Percentiles rank a stretch among this genome's conserved stretches.
phyloP scores from a whole-genome alignment of 2,797 vertebrate genomes.

The Galagoides demidoff region DNA sequence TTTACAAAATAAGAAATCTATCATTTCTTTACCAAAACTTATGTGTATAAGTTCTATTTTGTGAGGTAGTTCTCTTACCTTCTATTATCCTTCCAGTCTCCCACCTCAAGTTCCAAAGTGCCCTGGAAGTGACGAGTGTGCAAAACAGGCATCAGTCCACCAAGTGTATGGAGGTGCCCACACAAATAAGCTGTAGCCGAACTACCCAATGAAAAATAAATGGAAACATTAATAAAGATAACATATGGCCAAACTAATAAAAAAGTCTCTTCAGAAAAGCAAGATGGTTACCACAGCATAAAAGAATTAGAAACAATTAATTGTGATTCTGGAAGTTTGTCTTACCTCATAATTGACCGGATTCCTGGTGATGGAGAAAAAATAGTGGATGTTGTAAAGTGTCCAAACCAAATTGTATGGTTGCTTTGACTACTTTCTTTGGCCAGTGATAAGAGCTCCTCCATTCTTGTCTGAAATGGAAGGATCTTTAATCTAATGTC shows the following conservation, averaged over 20 bases:
- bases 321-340: conserved; percentile 31
- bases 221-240: conserved; percentile 34
- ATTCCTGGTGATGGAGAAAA: conserved; percentile 95
- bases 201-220: conserved; percentile 84
- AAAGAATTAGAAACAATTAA: conserved; percentile 27
- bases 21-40: conserved; percentile 34
- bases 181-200: conserved; percentile 96
- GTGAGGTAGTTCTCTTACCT: conserved; percentile 85
- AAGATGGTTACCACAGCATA: neutral
- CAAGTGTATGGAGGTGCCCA: conserved; percentile 96
- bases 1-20: neutral
- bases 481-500: conserved; percentile 21
- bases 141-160: conserved; percentile 94
- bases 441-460: conserved; percentile 90
- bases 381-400: conserved; percentile 96
- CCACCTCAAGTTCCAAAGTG: conserved; percentile 96
- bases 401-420: conserved; percentile 98
- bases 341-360: conserved; percentile 93
- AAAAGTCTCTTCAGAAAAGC: conserved; percentile 50
- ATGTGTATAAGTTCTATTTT: neutral
- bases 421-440: conserved; percentile 92
- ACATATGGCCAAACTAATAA: neutral
- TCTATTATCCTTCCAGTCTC: conserved; percentile 98
- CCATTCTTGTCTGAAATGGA: conserved; percentile 92
- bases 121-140: conserved; percentile 94